phyloP scores from a whole-genome alignment of 2,113 vertebrate species.

The Peucedramus taeniatus region DNA sequence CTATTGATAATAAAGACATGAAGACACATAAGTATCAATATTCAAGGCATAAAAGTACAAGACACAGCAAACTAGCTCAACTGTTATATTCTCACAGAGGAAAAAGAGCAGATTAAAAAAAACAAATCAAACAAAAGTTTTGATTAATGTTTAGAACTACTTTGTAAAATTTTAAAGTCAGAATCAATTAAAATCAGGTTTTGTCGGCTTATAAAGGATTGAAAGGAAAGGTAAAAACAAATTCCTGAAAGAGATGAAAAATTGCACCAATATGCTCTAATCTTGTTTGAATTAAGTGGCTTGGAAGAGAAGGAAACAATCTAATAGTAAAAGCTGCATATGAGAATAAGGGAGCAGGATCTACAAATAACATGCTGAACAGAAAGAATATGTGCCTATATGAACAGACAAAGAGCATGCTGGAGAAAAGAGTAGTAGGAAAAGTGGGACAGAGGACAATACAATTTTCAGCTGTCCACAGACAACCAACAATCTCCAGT shows the following conservation, averaged over 20 bases:
- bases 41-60: background rate
- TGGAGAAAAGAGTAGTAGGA: background rate
- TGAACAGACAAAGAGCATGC: background rate
- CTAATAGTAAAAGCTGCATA: background rate
- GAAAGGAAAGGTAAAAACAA: background rate
- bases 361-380: background rate
- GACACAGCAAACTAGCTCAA: background rate
- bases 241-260: background rate
- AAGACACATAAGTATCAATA: background rate
- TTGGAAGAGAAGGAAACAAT: background rate
- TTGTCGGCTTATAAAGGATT: background rate
- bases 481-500: background rate
- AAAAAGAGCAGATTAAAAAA: background rate
- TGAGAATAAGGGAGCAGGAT: background rate
- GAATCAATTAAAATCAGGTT: background rate
- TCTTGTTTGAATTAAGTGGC: background rate
- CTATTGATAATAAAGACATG: background rate
- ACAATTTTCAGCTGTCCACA: background rate
- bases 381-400: background rate
- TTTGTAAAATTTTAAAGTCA: background rate
- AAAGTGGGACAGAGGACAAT: background rate
- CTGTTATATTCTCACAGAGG: background rate
- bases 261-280: background rate
- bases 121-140: background rate
- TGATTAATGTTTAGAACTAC: background rate